Conservation (phyloP, 1,140 invertebrate species). For the Drosophila simulans region DNA sequence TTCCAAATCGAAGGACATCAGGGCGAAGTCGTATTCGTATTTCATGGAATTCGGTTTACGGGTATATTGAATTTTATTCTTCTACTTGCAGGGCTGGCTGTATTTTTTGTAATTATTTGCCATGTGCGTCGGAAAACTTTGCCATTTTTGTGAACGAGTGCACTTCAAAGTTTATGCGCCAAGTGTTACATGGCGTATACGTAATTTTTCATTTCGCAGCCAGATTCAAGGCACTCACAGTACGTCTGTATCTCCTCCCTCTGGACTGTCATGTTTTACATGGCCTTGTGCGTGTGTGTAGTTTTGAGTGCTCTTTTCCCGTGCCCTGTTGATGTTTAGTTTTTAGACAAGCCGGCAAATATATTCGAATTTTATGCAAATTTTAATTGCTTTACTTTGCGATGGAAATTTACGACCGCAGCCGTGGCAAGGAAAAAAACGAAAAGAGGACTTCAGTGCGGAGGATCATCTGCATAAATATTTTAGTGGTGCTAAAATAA, state of each 20-base stretch:
- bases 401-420: constrained; percentile 58
- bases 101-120: constrained; percentile 57
- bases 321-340: constrained; percentile 64
- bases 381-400: constrained; percentile 77
- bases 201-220: constrained; percentile 67
- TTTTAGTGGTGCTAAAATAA: constrained; percentile 59
- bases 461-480: constrained; percentile 46
- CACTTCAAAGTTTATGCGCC: constrained; percentile 62
- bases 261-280: constrained; percentile 67
- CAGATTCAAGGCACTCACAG: constrained; percentile 31
- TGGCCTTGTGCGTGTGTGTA: constrained; percentile 27
- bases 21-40: background rate
- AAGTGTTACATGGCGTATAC: constrained; percentile 66
- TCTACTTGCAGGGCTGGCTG: background rate
- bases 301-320: constrained; percentile 53
- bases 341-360: constrained; percentile 63
- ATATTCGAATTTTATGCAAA: constrained; percentile 77
- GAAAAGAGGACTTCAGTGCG: background rate
- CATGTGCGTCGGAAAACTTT: constrained; percentile 51
- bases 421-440: background rate
- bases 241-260: constrained; percentile 21
- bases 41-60: constrained; percentile 21
- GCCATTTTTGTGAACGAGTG: constrained; percentile 58
- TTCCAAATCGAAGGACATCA: constrained; percentile 19
- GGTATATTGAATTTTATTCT: constrained; percentile 37